These are phyloP conservation scores for Rhagium mordax DNA, from an alignment of 2,888 invertebrate genomes.

Conservation along the genomic window DNA sequence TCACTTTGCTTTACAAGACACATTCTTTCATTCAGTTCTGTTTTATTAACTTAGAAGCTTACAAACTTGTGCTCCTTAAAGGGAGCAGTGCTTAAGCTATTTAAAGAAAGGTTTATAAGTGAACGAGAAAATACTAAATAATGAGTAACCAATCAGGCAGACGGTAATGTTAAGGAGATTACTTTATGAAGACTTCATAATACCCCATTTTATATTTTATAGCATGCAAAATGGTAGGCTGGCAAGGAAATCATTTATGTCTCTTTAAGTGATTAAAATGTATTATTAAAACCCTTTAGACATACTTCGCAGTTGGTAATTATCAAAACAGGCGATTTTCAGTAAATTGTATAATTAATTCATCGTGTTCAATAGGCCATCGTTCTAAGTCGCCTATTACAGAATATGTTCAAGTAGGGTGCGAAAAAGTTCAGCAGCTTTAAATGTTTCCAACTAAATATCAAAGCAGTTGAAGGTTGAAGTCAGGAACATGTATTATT, in stretches of 20 bases:
- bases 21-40: not conserved
- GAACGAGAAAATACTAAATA: constrained; percentile 36
- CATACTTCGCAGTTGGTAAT: not conserved
- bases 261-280: constrained; percentile 33
- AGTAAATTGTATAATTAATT: not conserved
- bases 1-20: not conserved
- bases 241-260: constrained; percentile 31
- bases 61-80: not conserved
- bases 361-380: not conserved
- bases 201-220: constrained; percentile 32
- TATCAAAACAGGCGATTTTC: not conserved
- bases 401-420: too few species aligned
- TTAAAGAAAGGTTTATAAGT: constrained; percentile 49
- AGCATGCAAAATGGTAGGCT: constrained; percentile 11
- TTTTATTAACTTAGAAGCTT: not conserved
- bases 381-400: too few species aligned
- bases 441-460: too few species aligned
- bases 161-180: constrained; percentile 59
- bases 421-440: too few species aligned
- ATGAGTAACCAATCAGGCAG: constrained; percentile 55
- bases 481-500: too few species aligned
- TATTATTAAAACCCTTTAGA: constrained; percentile 16
- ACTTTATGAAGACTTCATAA: constrained; percentile 53
- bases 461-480: too few species aligned
- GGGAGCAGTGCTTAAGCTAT: constrained; percentile 18